Percentiles rank a stretch among this genome's conserved stretches.
Conservation (phyloP, 2,797 vertebrate species). For the Alca torda region DNA sequence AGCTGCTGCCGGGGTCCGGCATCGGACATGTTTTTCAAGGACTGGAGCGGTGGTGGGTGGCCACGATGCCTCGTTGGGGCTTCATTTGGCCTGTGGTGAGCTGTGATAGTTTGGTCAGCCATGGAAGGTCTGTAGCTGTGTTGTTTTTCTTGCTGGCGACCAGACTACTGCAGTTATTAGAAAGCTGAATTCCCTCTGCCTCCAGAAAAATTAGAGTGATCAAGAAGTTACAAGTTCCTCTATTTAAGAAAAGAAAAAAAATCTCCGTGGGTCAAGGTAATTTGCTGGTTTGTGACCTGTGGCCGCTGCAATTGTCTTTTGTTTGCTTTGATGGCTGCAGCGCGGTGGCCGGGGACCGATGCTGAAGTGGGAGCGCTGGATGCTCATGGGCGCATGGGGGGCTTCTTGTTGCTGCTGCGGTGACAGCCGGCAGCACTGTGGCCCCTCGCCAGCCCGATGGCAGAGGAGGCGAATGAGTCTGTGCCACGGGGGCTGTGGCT, state of each 20-base stretch:
- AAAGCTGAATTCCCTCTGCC: not conserved
- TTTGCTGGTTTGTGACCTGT: not conserved
- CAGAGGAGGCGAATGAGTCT: not conserved
- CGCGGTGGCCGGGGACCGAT: accelerated
- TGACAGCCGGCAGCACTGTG: not conserved
- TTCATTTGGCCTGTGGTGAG: not conserved
- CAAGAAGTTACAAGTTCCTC: not conserved
- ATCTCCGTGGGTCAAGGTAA: not conserved
- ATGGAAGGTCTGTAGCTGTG: not conserved
- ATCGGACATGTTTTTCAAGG: not conserved
- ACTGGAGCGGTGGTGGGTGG: not conserved
- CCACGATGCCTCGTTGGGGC: accelerated
- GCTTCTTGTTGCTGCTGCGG: not conserved
- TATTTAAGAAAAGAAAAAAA: not conserved
- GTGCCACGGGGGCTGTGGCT: not conserved
- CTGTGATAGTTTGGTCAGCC: not conserved
- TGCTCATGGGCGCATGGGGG: accelerated
- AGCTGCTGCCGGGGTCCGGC: not conserved
- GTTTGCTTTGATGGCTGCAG: not conserved
- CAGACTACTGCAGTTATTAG: not conserved
- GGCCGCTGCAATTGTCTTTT: not conserved
- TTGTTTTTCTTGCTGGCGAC: not conserved
- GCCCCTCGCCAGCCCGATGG: not conserved
- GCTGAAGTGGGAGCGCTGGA: not conserved
- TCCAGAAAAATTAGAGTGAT: not conserved